phyloP scores from a whole-genome alignment of 2,888 invertebrate species.

The Protonemura montana region DNA sequence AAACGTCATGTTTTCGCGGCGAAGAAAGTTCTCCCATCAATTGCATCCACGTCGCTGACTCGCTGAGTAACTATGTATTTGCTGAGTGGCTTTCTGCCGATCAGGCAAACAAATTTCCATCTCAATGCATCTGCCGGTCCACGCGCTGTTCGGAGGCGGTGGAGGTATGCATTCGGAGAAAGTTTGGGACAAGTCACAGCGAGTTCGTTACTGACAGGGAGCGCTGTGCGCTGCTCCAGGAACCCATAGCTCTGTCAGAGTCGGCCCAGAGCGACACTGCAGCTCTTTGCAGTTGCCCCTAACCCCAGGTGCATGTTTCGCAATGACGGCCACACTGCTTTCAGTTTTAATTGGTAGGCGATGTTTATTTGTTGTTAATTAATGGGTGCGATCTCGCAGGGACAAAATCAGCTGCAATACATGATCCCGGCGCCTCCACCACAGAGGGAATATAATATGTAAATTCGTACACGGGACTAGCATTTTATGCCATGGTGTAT shows the following conservation, averaged over 20 bases:
- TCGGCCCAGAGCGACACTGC: too few species aligned
- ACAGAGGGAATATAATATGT: not conserved
- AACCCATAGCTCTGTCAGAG: too few species aligned
- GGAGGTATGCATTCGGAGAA: not conserved
- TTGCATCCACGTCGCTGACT: not conserved
- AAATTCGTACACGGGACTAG: not conserved
- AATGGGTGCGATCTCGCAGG: not conserved
- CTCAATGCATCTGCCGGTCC: not conserved
- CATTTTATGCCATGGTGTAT: not conserved
- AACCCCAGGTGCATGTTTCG: too few species aligned
- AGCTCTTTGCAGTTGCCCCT: too few species aligned
- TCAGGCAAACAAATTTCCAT: not conserved
- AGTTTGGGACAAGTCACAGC: not conserved
- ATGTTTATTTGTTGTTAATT: not conserved
- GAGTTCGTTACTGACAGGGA: not conserved
- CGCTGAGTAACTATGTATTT: not conserved
- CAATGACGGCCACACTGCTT: not conserved
- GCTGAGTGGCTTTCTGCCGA: slow-evolving; percentile 12
- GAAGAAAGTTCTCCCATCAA: not conserved
- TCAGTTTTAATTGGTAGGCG: not conserved
- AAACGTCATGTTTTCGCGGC: not conserved
- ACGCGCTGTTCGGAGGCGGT: not conserved
- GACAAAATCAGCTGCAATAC: not conserved
- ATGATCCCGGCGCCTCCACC: not conserved
- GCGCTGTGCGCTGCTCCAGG: too few species aligned